These are phyloP conservation scores for Petrocephalus microphthalmus DNA, from an alignment of 2,113 vertebrate species.

Conservation along the genomic window DNA sequence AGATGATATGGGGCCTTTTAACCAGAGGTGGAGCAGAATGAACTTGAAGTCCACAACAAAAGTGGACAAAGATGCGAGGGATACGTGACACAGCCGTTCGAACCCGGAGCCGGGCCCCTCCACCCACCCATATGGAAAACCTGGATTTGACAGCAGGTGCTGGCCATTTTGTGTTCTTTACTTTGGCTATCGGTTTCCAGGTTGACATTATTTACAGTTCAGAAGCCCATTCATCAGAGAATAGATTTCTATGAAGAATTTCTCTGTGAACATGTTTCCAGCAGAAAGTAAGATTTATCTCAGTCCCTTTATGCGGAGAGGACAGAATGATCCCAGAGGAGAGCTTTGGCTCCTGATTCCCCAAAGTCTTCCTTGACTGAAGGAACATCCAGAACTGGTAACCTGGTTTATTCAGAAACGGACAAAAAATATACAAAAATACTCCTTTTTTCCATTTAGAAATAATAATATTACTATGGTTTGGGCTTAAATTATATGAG, in stretches of 20 bases:
- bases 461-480: neutral
- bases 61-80: neutral
- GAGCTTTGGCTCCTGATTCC: neutral
- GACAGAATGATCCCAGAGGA: neutral
- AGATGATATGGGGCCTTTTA: neutral
- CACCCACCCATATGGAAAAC: neutral
- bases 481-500: neutral
- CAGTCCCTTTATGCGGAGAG: neutral
- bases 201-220: constrained; percentile 8
- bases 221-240: neutral
- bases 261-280: neutral
- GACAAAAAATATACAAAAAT: neutral
- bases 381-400: neutral
- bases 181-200: neutral
- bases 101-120: neutral
- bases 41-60: neutral
- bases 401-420: neutral
- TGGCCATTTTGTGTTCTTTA: neutral
- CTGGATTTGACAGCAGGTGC: neutral
- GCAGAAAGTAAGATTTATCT: neutral
- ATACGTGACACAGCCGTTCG: neutral
- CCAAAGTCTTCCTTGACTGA: neutral
- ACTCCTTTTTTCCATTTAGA: neutral
- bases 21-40: neutral
- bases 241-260: neutral